Evolutionary conservation across 2,797 vertebrate species (phyloP), one percentile per base, ranked within the genome.

Genomic region (Melanotaenia parkinsoni): DNA sequence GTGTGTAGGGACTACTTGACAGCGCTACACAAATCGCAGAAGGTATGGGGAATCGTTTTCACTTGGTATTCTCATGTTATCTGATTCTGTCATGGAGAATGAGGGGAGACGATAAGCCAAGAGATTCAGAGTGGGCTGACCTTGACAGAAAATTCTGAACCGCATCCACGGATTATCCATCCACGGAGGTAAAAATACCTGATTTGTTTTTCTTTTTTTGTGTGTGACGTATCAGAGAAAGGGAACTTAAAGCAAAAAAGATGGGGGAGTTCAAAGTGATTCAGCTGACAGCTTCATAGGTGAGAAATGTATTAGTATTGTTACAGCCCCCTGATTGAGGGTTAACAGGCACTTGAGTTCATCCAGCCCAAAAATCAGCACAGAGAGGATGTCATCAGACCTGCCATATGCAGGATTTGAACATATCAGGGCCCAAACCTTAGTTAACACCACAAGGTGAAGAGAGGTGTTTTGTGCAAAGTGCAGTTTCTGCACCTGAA

Each of bases 1-100:
- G 79, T 76, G 75, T 57, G 62, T 74, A 72, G 81, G 79, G 81
- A 89, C 76, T 62, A 76, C 78, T 87, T 86, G 80, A 80, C 73
- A 2, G 74, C 67, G 53, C 80, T 79, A 81, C 80, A 86, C 77
- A 87, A 82, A 87, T 82, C 43, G 63, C 76, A 64, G 57, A 74
- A 69, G 63, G 80, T 69, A 74, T 74, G 74, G 79, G 72, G 72
- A 86, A 84, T 81, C 35, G 63, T 85, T 90, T 85, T 80, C 75
- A 86, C 63, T 57, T 56, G 71, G 54, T 75, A 74, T 74, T 84
- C 83, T 79, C 76, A 61, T 64, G 58, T 66, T 58, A 61, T 54
- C 67, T 70, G 71, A 70, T 78, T 86, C 81, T 62, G 83, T 86
- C 71, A 81, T 51, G 18, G 38, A 24, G 63, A 63, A 58, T 28